These are phyloP conservation scores for Zosterops pallidus DNA, from an alignment of 2,113 vertebrate genomes.

Conservation along the genomic window DNA sequence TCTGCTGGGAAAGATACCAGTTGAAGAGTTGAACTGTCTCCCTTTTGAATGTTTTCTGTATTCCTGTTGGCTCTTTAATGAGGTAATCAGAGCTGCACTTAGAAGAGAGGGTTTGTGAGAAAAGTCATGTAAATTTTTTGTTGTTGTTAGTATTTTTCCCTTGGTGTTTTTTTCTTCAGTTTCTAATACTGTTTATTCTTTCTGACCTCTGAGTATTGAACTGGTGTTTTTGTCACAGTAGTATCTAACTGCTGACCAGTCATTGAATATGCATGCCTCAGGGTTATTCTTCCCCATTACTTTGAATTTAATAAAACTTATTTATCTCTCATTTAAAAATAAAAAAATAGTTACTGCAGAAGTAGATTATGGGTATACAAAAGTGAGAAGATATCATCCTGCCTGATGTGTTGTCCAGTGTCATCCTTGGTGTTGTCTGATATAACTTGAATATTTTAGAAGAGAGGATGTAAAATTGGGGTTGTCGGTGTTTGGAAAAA, in stretches of 20 bases:
- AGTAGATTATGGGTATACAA: background rate
- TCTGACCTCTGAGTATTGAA: background rate
- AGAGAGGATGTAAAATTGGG: background rate
- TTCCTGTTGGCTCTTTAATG: background rate
- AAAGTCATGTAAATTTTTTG: background rate
- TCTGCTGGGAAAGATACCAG: background rate
- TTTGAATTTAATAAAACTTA: background rate
- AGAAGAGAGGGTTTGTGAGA: background rate
- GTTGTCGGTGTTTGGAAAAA: background rate
- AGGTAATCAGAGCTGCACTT: background rate
- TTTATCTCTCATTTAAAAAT: background rate
- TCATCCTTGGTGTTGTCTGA: background rate
- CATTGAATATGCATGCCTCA: background rate
- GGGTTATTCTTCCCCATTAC: background rate
- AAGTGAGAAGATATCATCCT: background rate
- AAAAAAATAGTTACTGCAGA: background rate
- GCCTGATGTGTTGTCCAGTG: accelerated
- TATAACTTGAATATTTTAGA: background rate
- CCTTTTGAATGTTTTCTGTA: background rate
- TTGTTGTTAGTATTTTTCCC: too few species aligned
- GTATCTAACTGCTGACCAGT: background rate
- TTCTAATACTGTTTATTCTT: background rate
- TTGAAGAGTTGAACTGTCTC: background rate
- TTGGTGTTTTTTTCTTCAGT: background rate
- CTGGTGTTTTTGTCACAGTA: background rate